phyloP scores from a whole-genome alignment of 2,888 invertebrate species.

The Philonicus albiceps region DNA sequence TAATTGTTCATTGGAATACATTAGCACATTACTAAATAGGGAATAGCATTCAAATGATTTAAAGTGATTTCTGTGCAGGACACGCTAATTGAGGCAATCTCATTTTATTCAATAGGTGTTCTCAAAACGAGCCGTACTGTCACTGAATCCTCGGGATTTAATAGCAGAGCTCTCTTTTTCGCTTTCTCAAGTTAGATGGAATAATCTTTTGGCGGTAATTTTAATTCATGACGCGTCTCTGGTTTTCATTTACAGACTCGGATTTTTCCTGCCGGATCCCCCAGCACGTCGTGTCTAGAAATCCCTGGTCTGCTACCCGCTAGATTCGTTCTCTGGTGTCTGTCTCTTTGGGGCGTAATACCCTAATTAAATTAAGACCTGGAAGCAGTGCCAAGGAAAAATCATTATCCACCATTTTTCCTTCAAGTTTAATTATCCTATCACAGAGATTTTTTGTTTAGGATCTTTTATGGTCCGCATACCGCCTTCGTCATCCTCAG shows the following conservation, averaged over 20 bases:
- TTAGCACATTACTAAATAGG: not conserved
- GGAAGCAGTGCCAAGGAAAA: slow-evolving; percentile 26
- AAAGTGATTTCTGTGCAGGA: slow-evolving; percentile 9
- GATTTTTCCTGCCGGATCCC: slow-evolving; percentile 7
- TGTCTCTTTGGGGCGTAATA: slow-evolving; percentile 21
- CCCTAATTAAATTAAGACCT: slow-evolving; percentile 41
- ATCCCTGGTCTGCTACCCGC: not conserved
- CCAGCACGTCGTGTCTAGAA: not conserved
- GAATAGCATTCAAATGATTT: slow-evolving; percentile 4
- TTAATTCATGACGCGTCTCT: slow-evolving; percentile 28
- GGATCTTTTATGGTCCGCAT: slow-evolving; percentile 3
- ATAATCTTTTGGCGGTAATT: slow-evolving; percentile 24
- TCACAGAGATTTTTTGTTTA: slow-evolving; percentile 46
- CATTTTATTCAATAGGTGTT: not conserved
- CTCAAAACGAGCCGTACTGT: not conserved
- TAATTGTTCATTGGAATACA: slow-evolving; percentile 3
- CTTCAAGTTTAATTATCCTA: slow-evolving; percentile 46
- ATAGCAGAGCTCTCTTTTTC: not conserved
- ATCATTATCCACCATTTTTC: slow-evolving; percentile 46
- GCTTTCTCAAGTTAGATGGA: not conserved
- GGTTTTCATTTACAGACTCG: slow-evolving; percentile 39
- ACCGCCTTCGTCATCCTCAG: not conserved
- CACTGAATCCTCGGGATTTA: not conserved
- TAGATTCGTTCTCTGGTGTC: not conserved
- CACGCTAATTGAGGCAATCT: not conserved